Evolutionary conservation across 2,797 vertebrate genomes (phyloP).

Genomic region (Antennarius maculatus): DNA sequence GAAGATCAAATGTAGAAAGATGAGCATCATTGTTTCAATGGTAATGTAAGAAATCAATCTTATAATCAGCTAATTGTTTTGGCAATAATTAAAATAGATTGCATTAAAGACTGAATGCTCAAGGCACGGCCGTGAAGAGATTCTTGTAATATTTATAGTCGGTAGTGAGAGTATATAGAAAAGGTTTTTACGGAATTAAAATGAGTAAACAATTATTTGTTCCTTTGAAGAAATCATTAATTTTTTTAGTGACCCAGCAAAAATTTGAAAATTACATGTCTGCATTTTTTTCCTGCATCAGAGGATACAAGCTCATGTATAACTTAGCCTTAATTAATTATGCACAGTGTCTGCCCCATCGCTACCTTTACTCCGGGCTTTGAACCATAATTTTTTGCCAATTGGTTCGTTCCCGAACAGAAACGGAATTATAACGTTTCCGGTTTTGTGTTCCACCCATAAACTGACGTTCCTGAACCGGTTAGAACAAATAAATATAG

Average conservation of each 20-base stretch:
- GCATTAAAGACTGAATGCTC: background rate
- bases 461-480: too few relatives aligned
- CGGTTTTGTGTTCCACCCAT: too few relatives aligned
- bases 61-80: background rate
- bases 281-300: slow-evolving; percentile 47
- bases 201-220: slow-evolving; percentile 51
- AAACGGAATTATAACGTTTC: too few relatives aligned
- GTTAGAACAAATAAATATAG: too few relatives aligned
- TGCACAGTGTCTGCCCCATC: slow-evolving; percentile 1
- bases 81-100: background rate
- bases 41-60: background rate
- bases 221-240: slow-evolving; percentile 41
- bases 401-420: too few relatives aligned
- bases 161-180: slow-evolving; percentile 3
- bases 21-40: background rate
- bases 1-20: background rate
- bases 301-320: slow-evolving; percentile 49
- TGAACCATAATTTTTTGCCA: too few relatives aligned
- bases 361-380: slow-evolving; percentile 1
- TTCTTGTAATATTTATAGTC: slow-evolving; percentile 14
- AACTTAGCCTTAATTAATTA: slow-evolving; percentile 30
- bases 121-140: background rate
- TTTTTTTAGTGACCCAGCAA: slow-evolving; percentile 55
- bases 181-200: slow-evolving; percentile 9
- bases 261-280: slow-evolving; percentile 37